Conservation (phyloP, 2,797 vertebrate species). For the Sus cebifrons region DNA sequence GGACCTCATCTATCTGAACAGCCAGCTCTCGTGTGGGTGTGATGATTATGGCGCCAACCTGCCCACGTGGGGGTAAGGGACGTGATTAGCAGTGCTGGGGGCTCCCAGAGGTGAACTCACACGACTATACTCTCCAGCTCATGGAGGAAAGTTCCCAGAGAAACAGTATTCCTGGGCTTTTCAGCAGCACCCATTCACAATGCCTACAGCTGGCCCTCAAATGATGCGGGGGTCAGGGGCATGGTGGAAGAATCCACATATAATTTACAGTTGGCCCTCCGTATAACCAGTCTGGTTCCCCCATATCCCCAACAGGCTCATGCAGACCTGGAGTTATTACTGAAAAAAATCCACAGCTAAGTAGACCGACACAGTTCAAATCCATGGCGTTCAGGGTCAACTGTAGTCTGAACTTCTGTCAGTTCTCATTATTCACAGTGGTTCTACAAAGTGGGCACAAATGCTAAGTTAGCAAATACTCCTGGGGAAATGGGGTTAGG, state of each 20-base stretch:
- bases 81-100: rapidly evolving
- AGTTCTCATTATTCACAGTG: too few species aligned
- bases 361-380: background rate
- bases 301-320: background rate
- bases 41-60: constrained; percentile 97
- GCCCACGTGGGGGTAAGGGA: rapidly evolving
- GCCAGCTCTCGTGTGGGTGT: constrained; percentile 98
- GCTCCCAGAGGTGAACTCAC: background rate
- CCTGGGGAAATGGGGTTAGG: background rate
- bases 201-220: background rate
- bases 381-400: background rate
- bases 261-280: background rate
- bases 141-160: too few species aligned
- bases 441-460: background rate
- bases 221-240: background rate
- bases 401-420: background rate
- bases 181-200: background rate
- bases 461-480: rapidly evolving
- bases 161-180: background rate
- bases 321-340: background rate
- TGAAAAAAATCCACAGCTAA: background rate
- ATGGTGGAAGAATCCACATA: background rate
- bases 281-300: background rate
- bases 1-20: constrained; percentile 96
- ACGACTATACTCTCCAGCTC: rapidly evolving